Evolutionary conservation across 2,113 vertebrate genomes (phyloP), one percentile per base, ranked within the genome.

Genomic region (Monarcha castaneiventris): DNA sequence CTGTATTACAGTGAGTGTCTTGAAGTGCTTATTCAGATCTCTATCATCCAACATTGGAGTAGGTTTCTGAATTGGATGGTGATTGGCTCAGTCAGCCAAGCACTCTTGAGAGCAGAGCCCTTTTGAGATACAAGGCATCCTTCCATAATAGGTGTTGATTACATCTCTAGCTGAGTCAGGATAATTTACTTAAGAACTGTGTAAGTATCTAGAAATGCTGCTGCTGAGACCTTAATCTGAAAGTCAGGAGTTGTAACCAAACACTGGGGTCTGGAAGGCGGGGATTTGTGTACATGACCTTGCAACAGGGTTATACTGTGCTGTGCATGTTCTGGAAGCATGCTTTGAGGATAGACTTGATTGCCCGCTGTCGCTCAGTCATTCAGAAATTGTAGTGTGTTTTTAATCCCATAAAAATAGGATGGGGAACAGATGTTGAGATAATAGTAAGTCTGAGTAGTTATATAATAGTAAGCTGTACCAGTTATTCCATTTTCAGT

Each of bases 291-390:
- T 27, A 6, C 6, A 0, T 27, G 33, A 5, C 26, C n/a, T 69
- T 54, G 19, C 30, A 25, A 4, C 1, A 1, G 10, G 35, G 13
- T 49, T 64, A 0, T 6, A 9, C 16, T 46, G 49, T 26, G 6
- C 3, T 46, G 18, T 20, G 16, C 6, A 16, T 5, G 11, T 21
- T 77, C 39, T 84, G 74, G 43, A 72, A 43, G 8, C 6, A 4
- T 23, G 14, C 30, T 55, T 46, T n/a, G 39, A 78, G 43, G 30
- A 18, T 74, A 61, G 37, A 21, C 25, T 46, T n/a, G n/a, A 46
- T 22, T 66, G 22, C 23, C 66, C 73, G 9, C 4, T 67, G 35
- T 12, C 35, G 39, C 35, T 27, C 41, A 69, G 2, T 66, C 39
- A 29, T 43, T 91, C 18, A 35, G 13, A 58, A 92, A 41, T 29